Evolutionary conservation across 2,797 vertebrate genomes (phyloP), one percentile per base, ranked within the genome.

Genomic region (Netta rufina): DNA sequence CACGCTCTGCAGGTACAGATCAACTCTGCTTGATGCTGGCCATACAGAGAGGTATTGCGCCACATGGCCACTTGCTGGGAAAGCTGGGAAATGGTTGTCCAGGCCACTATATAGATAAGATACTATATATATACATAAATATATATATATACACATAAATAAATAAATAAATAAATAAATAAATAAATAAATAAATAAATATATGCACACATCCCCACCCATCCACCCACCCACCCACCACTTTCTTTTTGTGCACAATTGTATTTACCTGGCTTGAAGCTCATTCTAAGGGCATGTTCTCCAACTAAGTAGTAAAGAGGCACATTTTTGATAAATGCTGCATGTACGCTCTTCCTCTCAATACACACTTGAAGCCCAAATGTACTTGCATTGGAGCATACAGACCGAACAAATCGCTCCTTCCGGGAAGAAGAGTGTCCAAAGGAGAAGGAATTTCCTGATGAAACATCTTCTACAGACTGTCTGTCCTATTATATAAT

Each of bases 321-420:
- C 21, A 85, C 53, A 0, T 93, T 94, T 89, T 87, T 89, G 38
- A 96, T 81, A 61, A 92, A 95, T 7, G 84, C 95, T 80, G 96
- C 92, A 1, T 96, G 78, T 8, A 84, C 0, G 0, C 87, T 95
- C 80, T 89, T 96, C 78, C 71, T 94, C 73, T 97, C 93, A 84
- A 96, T 3, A n/a, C 97, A 97, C 73, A 89, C 38, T 80, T 97
- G 86, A 87, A 96, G 49, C 28, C 97, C 97, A 77, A 97, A 97
- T 1, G 94, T 96, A 65, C 81, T 96, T 38, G 93, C 66, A 32
- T 94, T 93, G 81, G 43, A 76, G 61, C 97, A 97, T 45, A 10
- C 0, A 5, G 84, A 81, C 32, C 58, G 53, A 60, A 66, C 76
- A 93, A 76, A 84, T 18, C 81, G 90, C 28, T 91, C 47, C 49